Conservation (phyloP, 2,888 invertebrate species). For the Hymenopus coronatus region DNA sequence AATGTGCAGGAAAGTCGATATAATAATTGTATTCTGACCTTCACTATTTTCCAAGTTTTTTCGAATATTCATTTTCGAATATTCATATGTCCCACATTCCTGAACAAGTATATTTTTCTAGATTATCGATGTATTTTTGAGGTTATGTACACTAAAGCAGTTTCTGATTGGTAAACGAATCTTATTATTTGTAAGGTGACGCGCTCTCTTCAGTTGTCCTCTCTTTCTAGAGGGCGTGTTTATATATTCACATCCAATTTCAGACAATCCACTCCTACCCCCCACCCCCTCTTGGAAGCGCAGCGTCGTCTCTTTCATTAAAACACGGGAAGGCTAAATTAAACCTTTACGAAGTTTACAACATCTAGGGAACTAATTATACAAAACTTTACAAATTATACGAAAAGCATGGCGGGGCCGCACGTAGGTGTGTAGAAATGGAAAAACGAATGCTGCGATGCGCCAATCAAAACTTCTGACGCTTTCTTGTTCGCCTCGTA, state of each 20-base stretch:
- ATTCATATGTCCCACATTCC: too few relatives aligned
- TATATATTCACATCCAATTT: slow-evolving; percentile 27
- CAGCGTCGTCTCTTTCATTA: slow-evolving; percentile 21
- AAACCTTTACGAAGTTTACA: slow-evolving; percentile 25
- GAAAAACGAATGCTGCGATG: background rate
- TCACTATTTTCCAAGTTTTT: too few relatives aligned
- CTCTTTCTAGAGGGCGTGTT: slow-evolving; percentile 18
- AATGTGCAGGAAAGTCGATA: too few relatives aligned
- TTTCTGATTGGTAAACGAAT: background rate
- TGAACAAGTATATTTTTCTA: too few relatives aligned
- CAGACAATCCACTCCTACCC: background rate
- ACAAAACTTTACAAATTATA: slow-evolving; percentile 26
- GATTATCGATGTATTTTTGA: too few relatives aligned
- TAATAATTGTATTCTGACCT: too few relatives aligned
- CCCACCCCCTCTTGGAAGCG: background rate
- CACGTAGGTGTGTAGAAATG: background rate
- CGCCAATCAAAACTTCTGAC: background rate
- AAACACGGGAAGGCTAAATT: slow-evolving; percentile 20
- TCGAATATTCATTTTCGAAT: too few relatives aligned
- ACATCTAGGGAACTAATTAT: slow-evolving; percentile 24
- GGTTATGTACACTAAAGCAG: too few relatives aligned
- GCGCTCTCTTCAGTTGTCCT: slow-evolving; percentile 8
- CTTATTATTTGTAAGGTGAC: slow-evolving; percentile 17
- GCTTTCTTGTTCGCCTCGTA: background rate
- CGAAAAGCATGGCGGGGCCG: slow-evolving; percentile 9